A percentile compares a stretch with the other conserved stretches of the same genome.
phyloP scores from a whole-genome alignment of 1,140 invertebrate genomes.

The Trachymyrmex cornetzi region DNA sequence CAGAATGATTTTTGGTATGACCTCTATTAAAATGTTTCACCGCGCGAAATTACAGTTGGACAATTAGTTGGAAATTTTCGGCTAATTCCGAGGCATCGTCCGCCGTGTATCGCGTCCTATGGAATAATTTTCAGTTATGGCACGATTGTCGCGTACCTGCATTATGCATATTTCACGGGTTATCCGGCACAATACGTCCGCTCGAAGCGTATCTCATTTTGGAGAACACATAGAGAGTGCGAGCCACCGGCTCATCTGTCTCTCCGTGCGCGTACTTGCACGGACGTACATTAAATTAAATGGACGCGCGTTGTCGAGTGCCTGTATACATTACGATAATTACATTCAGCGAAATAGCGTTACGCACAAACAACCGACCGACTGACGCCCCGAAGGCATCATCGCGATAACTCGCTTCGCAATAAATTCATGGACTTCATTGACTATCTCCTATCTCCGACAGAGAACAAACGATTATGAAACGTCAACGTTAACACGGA shows the following conservation, averaged over 20 bases:
- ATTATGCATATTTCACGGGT: slow-evolving; percentile 62
- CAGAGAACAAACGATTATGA: background rate
- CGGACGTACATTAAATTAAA: slow-evolving; percentile 71
- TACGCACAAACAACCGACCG: slow-evolving; percentile 56
- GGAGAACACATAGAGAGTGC: background rate
- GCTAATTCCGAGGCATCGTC: slow-evolving; percentile 25
- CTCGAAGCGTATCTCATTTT: slow-evolving; percentile 68
- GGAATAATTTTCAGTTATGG: slow-evolving; percentile 60
- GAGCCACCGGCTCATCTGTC: slow-evolving; percentile 47
- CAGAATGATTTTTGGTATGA: background rate
- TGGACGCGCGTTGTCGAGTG: slow-evolving; percentile 63
- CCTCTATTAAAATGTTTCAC: slow-evolving; percentile 33
- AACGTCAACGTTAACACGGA: background rate
- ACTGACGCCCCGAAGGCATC: slow-evolving; percentile 52
- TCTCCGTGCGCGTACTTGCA: slow-evolving; percentile 20
- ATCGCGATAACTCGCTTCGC: slow-evolving; percentile 57
- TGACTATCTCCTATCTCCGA: slow-evolving; percentile 48
- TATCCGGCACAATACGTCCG: slow-evolving; percentile 35
- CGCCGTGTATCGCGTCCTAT: background rate
- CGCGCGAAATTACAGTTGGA: slow-evolving; percentile 25
- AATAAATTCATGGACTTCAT: slow-evolving; percentile 40
- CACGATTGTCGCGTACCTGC: slow-evolving; percentile 51
- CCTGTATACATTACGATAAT: slow-evolving; percentile 73
- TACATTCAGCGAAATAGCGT: slow-evolving; percentile 50
- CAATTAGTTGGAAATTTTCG: slow-evolving; percentile 52